Percentiles rank a stretch among this genome's conserved stretches.
Evolutionary conservation across 2,888 invertebrate genomes (phyloP).

Genomic region (Orthosia cruda): DNA sequence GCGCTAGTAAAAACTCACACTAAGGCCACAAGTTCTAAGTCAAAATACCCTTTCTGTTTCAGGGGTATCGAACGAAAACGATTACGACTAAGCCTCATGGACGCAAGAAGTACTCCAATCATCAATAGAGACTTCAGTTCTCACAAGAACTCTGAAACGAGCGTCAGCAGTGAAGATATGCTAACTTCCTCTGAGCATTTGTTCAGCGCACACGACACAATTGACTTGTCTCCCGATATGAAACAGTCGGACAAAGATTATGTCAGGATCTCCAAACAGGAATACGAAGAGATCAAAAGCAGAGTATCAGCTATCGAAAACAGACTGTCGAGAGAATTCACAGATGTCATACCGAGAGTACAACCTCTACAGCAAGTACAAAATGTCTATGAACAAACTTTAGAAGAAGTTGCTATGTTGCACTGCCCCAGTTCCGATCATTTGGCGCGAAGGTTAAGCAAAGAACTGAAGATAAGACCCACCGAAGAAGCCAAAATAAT

Average conservation of each 20-base stretch:
- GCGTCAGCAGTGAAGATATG: conserved; percentile 87
- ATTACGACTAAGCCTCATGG: conserved; percentile 87
- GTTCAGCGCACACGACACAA: conserved; percentile 88
- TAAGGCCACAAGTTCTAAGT: no score
- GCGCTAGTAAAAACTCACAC: no score
- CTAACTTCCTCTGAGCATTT: conserved; percentile 87
- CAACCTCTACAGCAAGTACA: conserved; percentile 93
- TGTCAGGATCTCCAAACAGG: conserved; percentile 94
- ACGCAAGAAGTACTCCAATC: conserved; percentile 86
- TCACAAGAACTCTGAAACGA: conserved; percentile 86
- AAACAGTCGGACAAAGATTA: conserved; percentile 91
- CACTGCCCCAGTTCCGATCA: conserved; percentile 93
- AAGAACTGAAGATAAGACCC: conserved; percentile 94
- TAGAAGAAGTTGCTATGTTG: conserved; percentile 93
- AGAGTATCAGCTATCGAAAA: conserved; percentile 94
- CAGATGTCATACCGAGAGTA: conserved; percentile 86
- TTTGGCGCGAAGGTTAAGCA: conserved; percentile 93
- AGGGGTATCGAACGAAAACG: conserved; percentile 90
- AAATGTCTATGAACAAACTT: conserved; percentile 94
- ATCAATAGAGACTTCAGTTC: conserved; percentile 83
- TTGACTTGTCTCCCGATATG: conserved; percentile 86
- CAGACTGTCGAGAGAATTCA: conserved; percentile 94
- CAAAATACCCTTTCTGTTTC: conserved; percentile 53
- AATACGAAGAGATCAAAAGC: conserved; percentile 95
- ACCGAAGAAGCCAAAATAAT: conserved; percentile 94